Evolutionary conservation across 1,140 invertebrate species (phyloP), one percentile per base, ranked within the genome.

Genomic region (Lepidostoma basale): DNA sequence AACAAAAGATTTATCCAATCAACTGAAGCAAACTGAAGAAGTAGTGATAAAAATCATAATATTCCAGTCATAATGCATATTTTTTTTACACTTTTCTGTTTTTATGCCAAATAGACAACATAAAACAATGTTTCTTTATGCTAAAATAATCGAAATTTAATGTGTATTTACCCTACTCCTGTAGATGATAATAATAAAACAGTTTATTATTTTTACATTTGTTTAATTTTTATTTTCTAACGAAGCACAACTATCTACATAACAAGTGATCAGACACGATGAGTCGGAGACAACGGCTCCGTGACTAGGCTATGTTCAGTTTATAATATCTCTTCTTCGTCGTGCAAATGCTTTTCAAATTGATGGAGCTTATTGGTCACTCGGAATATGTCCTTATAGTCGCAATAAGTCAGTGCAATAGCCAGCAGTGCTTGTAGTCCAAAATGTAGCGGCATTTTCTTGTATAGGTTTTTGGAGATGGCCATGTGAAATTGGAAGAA

Each of bases 261-360:
- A n/a, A 54, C 2, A 6, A 14, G 1, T 3, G n/a, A n/a, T n/a
- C n/a, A n/a, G n/a, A n/a, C n/a, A n/a, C n/a, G n/a, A n/a, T n/a
- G n/a, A n/a, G n/a, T n/a, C n/a, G n/a, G n/a, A n/a, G n/a, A n/a
- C n/a, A n/a, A n/a, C n/a, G n/a, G n/a, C n/a, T n/a, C n/a, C n/a
- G n/a, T n/a, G n/a, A n/a, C n/a, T n/a, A n/a, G n/a, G n/a, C n/a
- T n/a, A n/a, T n/a, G n/a, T n/a, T 16, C 6, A 4, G 44, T 22
- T n/a, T 20, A 1, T 3, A n/a, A n/a, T n/a, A n/a, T n/a, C n/a
- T 45, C 14, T 9, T n/a, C 25, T 14, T 28, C n/a, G 1, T n/a
- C 54, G n/a, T 5, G 22, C 20, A 58, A 39, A 14, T 58, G n/a
- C 18, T 58, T 58, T 33, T 58, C 54, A 20, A 58, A 39, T 58